Conservation (phyloP, 2,888 invertebrate genomes). For the Nasonovia ribisnigri region DNA sequence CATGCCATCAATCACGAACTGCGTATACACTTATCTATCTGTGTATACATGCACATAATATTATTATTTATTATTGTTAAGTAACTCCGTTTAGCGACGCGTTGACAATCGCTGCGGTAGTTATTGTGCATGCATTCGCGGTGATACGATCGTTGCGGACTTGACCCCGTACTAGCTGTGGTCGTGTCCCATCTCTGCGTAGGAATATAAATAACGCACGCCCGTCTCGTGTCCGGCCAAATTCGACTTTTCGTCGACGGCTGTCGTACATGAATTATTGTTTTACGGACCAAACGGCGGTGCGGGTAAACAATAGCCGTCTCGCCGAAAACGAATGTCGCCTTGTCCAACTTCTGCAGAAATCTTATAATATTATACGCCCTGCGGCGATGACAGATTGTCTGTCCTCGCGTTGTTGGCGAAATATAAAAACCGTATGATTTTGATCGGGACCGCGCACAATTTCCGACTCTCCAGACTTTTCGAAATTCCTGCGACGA, state of each 20-base stretch:
- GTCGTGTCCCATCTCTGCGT: neutral
- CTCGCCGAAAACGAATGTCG: neutral
- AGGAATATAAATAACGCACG: neutral
- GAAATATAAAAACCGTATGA: neutral
- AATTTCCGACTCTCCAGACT: neutral
- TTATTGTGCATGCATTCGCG: neutral
- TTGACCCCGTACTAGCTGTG: neutral
- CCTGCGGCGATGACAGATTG: neutral
- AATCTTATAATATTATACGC: neutral
- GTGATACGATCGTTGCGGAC: neutral
- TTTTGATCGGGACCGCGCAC: neutral
- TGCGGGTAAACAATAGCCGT: neutral
- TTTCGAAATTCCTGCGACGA: neutral
- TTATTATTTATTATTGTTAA: neutral
- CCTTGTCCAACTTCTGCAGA: neutral
- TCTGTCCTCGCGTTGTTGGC: neutral
- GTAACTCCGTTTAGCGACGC: neutral
- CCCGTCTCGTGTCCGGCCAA: neutral
- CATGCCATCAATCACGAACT: conserved; percentile 19
- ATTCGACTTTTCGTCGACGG: neutral
- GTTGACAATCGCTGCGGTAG: conserved; percentile 30
- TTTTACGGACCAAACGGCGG: neutral
- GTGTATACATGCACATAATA: neutral
- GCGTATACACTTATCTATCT: neutral
- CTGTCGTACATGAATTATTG: conserved; percentile 9